phyloP scores from a whole-genome alignment of 2,797 vertebrate genomes.

The Neosalanx taihuensis region DNA sequence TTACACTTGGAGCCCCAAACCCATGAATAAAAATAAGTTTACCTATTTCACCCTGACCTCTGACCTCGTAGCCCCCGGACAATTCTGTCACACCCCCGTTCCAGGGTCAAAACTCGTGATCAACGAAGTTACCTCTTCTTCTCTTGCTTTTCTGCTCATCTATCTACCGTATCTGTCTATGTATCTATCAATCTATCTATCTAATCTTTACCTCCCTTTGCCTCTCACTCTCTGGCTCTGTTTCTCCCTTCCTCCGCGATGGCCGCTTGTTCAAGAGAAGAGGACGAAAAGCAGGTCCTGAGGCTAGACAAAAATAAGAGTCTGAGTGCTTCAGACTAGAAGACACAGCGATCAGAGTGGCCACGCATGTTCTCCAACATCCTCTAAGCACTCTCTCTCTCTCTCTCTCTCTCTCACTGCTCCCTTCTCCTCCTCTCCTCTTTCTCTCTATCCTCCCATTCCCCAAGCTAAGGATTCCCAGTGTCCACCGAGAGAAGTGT shows the following conservation, averaged over 20 bases:
- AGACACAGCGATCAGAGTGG: not conserved
- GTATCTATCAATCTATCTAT: conserved; percentile 24
- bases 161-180: conserved; percentile 13
- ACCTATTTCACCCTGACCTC: conserved; percentile 60
- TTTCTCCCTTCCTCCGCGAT: conserved; percentile 5
- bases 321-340: not conserved
- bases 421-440: not conserved
- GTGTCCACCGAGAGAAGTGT: conserved; percentile 69
- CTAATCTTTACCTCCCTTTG: not conserved
- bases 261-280: not conserved
- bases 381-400: conserved; percentile 4
- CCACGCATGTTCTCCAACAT: not conserved
- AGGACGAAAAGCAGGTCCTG: not conserved
- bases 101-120: conserved; percentile 51
- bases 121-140: conserved; percentile 39
- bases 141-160: not conserved
- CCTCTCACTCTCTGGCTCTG: conserved; percentile 15
- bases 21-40: conserved; percentile 68
- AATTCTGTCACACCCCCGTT: conserved; percentile 59
- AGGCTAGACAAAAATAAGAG: not conserved
- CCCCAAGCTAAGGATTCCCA: conserved; percentile 62
- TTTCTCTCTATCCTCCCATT: conserved; percentile 53
- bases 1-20: conserved; percentile 67
- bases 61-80: conserved; percentile 44
- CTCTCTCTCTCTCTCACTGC: conserved; percentile 7